A percentile compares a stretch with the other conserved stretches of the same genome.
Conservation (phyloP, 2,113 vertebrate species). For the Siphamia tubifer region DNA sequence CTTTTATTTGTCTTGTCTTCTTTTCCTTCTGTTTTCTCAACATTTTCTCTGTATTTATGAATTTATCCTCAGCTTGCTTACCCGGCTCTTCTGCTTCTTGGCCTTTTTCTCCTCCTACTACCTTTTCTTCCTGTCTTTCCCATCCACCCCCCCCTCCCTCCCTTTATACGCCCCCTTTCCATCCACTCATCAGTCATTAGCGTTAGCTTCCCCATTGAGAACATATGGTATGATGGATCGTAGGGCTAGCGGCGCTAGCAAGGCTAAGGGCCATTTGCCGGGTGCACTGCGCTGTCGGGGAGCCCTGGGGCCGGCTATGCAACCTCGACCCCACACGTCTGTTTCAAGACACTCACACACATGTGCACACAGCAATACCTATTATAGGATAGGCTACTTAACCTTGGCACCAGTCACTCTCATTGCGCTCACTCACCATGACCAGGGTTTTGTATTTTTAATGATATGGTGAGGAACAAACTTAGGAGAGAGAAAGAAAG, state of each 20-base stretch:
- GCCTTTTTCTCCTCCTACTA: conserved; percentile 21
- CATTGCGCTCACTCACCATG: conserved; percentile 28
- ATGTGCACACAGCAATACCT: conserved; percentile 54
- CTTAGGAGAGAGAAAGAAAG: neutral
- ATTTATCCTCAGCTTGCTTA: conserved; percentile 13
- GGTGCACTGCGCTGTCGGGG: conserved; percentile 73
- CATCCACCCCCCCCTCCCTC: conserved; percentile 4
- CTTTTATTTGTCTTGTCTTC: conserved; percentile 21
- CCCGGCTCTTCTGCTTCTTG: neutral
- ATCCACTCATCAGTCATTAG: conserved; percentile 82
- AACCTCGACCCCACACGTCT: conserved; percentile 75
- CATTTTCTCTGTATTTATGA: too few species aligned
- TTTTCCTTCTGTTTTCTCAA: too few species aligned
- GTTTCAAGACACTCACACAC: conserved; percentile 65
- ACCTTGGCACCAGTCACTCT: conserved; percentile 74
- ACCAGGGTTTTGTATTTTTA: conserved; percentile 48
- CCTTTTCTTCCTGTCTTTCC: conserved; percentile 5
- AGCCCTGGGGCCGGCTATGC: conserved; percentile 62
- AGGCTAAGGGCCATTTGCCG: conserved; percentile 85
- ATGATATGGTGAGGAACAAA: conserved; percentile 12
- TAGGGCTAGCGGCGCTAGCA: conserved; percentile 79
- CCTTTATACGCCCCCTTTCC: conserved; percentile 46
- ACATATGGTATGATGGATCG: conserved; percentile 87
- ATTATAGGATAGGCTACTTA: conserved; percentile 77
- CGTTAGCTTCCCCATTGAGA: conserved; percentile 84